These are phyloP conservation scores for Pandion haliaetus DNA, from an alignment of 2,113 vertebrate species.

Conservation along the genomic window DNA sequence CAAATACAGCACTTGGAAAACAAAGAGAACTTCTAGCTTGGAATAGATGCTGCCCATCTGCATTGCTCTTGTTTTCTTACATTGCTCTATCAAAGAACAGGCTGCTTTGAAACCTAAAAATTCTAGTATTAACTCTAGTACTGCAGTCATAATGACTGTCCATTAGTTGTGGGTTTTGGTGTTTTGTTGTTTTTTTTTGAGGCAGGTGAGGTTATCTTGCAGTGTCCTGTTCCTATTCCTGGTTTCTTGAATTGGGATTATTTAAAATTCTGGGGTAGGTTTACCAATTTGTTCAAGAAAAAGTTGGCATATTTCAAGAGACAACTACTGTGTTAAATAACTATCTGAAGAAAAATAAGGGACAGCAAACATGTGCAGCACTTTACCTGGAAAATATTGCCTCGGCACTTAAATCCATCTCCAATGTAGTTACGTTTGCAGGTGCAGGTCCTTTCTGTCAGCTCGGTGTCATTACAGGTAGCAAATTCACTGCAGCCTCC, in stretches of 20 bases:
- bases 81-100: neutral
- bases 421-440: conserved; percentile 76
- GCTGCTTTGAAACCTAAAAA: neutral
- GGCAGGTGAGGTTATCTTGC: neutral
- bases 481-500: conserved; percentile 85
- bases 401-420: conserved; percentile 84
- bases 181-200: neutral
- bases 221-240: neutral
- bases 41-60: neutral
- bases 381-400: conserved; percentile 80
- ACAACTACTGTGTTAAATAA: neutral
- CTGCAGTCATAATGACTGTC: neutral
- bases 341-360: neutral
- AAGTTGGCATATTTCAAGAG: neutral
- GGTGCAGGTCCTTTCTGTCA: conserved; percentile 77
- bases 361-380: neutral
- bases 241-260: neutral
- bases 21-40: neutral
- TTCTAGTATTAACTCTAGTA: neutral
- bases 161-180: neutral
- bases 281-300: neutral
- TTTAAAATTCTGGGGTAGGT: neutral
- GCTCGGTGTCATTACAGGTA: conserved; percentile 77
- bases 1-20: neutral
- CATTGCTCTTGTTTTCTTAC: neutral